Evolutionary conservation across 2,888 invertebrate species (phyloP).

Genomic region (Camptogramma bilineatum): DNA sequence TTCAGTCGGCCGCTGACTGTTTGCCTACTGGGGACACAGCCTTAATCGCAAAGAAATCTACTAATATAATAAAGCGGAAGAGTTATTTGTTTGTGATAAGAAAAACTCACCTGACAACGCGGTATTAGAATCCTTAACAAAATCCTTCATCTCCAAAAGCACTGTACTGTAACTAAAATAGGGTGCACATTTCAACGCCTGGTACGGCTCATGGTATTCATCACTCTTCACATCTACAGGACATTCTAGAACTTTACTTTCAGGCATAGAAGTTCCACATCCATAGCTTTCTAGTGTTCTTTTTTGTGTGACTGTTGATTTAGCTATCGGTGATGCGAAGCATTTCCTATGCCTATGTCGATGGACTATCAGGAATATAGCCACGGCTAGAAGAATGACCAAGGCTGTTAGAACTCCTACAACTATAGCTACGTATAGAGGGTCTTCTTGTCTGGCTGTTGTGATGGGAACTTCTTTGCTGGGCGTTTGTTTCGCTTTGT

Average conservation of each 20-base stretch:
- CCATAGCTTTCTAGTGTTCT: conserved; percentile 84
- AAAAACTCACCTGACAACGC: conserved; percentile 69
- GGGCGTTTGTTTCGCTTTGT: conserved; percentile 76
- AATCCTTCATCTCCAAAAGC: conserved; percentile 91
- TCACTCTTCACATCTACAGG: conserved; percentile 87
- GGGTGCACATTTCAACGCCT: conserved; percentile 90
- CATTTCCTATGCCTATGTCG: conserved; percentile 90
- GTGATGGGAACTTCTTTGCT: conserved; percentile 87
- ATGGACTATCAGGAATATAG: conserved; percentile 89
- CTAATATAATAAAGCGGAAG: not conserved
- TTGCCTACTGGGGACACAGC: too few relatives aligned
- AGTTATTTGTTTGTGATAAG: too few relatives aligned
- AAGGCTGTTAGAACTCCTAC: conserved; percentile 91
- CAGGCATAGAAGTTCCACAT: conserved; percentile 82
- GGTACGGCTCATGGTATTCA: conserved; percentile 93
- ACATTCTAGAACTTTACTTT: conserved; percentile 83
- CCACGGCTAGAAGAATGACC: conserved; percentile 89
- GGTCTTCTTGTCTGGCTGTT: conserved; percentile 89
- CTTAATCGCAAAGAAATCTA: too few relatives aligned
- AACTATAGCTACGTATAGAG: conserved; percentile 90
- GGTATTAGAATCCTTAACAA: conserved; percentile 79
- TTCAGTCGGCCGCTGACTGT: too few relatives aligned
- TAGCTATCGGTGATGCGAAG: conserved; percentile 61
- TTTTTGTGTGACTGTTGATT: conserved; percentile 62
- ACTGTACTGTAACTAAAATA: conserved; percentile 92